phyloP scores from a whole-genome alignment of 2,888 invertebrate genomes.

The Acrocyrtus sp. region DNA sequence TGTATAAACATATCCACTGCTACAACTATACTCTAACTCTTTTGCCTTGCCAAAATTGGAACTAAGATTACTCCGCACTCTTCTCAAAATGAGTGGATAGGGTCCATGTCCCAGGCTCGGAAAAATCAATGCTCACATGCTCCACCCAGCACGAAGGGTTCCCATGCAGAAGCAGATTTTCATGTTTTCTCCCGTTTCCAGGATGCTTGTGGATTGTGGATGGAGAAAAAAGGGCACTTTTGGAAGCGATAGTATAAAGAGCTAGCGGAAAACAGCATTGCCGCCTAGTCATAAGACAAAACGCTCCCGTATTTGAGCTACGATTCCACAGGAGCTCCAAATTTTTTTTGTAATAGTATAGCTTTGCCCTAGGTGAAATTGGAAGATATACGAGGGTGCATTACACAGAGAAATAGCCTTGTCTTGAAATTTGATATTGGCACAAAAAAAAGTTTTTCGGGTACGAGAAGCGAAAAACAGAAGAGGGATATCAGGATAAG shows the following conservation, averaged over 20 bases:
- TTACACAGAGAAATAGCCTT: too few species aligned
- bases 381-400: too few species aligned
- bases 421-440: too few species aligned
- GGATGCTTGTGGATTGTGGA: background rate
- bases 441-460: too few species aligned
- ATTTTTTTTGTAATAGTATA: too few species aligned
- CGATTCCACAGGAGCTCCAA: background rate
- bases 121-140: constrained; percentile 50
- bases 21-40: background rate
- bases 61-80: background rate
- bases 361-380: too few species aligned
- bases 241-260: constrained; percentile 1
- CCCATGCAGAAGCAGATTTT: background rate
- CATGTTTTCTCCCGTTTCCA: background rate
- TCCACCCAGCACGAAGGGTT: constrained; percentile 42
- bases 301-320: background rate
- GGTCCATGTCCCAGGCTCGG: constrained; percentile 46
- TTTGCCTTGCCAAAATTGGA: background rate
- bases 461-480: too few species aligned
- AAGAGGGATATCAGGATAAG: too few species aligned
- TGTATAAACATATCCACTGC: too few species aligned
- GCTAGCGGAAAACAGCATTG: background rate
- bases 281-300: background rate
- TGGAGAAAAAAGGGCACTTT: background rate
- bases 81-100: background rate